These are phyloP conservation scores for Petrolisthes manimaculis DNA, from an alignment of 2,888 invertebrate genomes.

Conservation along the genomic window DNA sequence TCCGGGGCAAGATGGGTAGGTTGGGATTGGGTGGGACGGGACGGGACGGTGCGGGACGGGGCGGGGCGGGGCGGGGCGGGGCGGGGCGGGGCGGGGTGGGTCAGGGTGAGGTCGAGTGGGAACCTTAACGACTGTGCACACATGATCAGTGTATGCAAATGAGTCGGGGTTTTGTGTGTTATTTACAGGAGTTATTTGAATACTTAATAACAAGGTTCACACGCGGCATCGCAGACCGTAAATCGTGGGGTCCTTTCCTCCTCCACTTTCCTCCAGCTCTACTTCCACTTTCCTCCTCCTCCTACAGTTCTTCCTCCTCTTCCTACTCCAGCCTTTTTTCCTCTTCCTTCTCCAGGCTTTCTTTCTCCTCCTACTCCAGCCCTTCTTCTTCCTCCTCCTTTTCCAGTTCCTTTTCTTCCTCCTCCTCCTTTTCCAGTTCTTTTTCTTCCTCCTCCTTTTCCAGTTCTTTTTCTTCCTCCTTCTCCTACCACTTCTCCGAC, in stretches of 20 bases:
- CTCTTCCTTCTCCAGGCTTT: neutral
- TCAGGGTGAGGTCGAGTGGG: neutral
- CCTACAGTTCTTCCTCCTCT: neutral
- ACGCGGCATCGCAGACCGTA: constrained; percentile 33
- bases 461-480: too few relatives aligned
- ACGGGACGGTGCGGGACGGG: neutral
- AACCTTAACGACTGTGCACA: constrained; percentile 32
- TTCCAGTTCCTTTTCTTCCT: neutral
- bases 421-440: neutral
- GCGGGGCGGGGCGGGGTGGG: neutral
- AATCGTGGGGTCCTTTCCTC: constrained; percentile 37
- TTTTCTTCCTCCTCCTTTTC: neutral
- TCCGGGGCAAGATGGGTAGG: neutral
- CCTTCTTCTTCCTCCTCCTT: neutral
- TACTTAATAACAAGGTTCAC: constrained; percentile 42
- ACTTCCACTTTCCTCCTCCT: constrained; percentile 7
- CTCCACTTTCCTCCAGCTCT: constrained; percentile 13
- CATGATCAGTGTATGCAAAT: constrained; percentile 55
- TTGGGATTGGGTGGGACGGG: neutral
- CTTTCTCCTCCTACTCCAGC: neutral
- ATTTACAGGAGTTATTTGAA: constrained; percentile 47
- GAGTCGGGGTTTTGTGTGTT: constrained; percentile 29
- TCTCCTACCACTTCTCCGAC: neutral
- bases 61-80: neutral
- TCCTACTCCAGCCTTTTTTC: neutral